Conservation (phyloP, 2,888 invertebrate genomes). For the Bellardia bayeri region DNA sequence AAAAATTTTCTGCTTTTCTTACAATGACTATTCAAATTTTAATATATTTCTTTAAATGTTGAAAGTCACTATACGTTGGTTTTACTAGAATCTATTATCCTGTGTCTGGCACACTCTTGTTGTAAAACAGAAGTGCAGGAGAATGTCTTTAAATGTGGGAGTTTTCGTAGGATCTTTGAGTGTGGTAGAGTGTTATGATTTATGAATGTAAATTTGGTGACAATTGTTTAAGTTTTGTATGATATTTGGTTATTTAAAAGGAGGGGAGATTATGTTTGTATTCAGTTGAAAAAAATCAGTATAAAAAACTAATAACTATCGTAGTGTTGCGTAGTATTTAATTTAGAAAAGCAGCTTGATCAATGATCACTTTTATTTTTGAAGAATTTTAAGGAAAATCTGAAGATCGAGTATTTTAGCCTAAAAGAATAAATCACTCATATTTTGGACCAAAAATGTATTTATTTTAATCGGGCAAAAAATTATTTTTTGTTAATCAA, state of each 20-base stretch:
- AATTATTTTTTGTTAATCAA: too few species aligned
- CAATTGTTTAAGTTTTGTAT: conserved; percentile 48
- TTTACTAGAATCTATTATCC: conserved; percentile 66
- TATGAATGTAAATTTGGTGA: conserved; percentile 61
- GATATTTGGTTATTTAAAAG: not conserved
- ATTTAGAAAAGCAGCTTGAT: too few species aligned
- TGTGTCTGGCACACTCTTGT: conserved; percentile 69
- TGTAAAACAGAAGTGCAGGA: not conserved
- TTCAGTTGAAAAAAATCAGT: too few species aligned
- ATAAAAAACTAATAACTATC: too few species aligned
- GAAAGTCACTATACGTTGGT: conserved; percentile 28
- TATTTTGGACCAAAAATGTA: too few species aligned
- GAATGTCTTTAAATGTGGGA: conserved; percentile 33
- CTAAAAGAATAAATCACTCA: too few species aligned
- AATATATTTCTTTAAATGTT: conserved; percentile 17
- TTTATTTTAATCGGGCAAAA: too few species aligned
- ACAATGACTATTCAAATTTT: conserved; percentile 68
- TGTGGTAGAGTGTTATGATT: conserved; percentile 52
- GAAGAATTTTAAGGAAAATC: too few species aligned
- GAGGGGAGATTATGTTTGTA: not conserved
- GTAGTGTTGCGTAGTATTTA: too few species aligned
- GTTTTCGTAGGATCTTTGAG: conserved; percentile 30
- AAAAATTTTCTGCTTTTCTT: conserved; percentile 71
- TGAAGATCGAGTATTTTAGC: too few species aligned
- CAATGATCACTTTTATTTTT: too few species aligned